Conservation (phyloP, 2,113 vertebrate genomes). For the Ptilonorhynchus violaceus region DNA sequence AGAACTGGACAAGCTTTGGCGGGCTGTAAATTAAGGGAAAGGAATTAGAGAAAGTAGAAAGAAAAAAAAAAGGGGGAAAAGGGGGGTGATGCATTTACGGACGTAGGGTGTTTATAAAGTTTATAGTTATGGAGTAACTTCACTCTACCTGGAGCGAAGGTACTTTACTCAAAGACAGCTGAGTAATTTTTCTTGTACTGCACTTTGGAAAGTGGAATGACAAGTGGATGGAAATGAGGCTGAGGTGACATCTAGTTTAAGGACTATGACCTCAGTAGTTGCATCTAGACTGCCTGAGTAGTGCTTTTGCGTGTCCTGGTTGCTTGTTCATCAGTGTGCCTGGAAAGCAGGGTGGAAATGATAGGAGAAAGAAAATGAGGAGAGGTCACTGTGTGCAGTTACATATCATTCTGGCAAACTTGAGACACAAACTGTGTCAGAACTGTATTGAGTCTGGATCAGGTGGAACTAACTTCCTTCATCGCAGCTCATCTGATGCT, state of each 20-base stretch:
- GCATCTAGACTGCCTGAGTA: not conserved
- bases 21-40: not conserved
- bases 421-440: not conserved
- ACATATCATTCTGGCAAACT: not conserved
- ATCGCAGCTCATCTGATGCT: accelerated
- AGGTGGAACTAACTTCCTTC: not conserved
- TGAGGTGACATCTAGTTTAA: not conserved
- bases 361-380: not conserved
- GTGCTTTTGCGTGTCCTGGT: not conserved
- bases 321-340: not conserved
- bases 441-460: not conserved
- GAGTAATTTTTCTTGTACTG: not conserved
- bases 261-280: not conserved
- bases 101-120: not conserved
- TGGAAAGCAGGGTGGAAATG: not conserved
- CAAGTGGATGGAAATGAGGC: not conserved
- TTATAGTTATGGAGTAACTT: no score
- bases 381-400: not conserved
- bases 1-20: not conserved
- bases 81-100: not conserved
- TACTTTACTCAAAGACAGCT: not conserved
- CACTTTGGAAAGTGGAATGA: not conserved
- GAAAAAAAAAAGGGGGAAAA: not conserved
- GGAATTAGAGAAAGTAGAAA: not conserved
- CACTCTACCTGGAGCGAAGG: not conserved